These are phyloP conservation scores for Heteromormyrus szaboi DNA, from an alignment of 2,797 vertebrate species.

Conservation along the genomic window DNA sequence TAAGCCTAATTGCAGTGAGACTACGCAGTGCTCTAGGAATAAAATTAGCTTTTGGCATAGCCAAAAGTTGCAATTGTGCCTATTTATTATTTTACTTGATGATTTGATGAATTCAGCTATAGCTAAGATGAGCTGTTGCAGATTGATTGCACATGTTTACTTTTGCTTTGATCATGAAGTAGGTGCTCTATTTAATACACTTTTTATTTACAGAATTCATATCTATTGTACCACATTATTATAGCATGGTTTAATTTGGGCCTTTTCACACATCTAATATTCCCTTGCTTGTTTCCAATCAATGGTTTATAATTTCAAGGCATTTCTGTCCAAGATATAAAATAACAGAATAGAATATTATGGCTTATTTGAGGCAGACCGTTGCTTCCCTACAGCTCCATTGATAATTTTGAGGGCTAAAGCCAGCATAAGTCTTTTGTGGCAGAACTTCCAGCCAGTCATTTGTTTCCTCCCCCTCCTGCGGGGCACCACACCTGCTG, in stretches of 20 bases:
- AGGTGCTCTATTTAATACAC: neutral
- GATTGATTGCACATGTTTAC: neutral
- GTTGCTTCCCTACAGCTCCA: neutral
- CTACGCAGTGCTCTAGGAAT: conserved; percentile 41
- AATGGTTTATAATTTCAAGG: neutral
- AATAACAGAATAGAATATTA: neutral
- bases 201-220: neutral
- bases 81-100: neutral
- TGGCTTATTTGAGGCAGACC: neutral
- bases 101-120: neutral
- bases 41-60: conserved; percentile 35
- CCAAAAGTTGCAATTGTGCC: conserved; percentile 23
- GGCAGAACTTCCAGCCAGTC: neutral
- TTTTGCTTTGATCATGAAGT: neutral
- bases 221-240: neutral
- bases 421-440: neutral
- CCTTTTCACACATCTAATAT: neutral
- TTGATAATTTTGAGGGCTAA: neutral
- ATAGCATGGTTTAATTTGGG: neutral
- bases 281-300: neutral
- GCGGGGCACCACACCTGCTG: conserved; percentile 13
- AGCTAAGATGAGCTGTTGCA: neutral
- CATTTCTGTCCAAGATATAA: neutral
- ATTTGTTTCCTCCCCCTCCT: conserved; percentile 5
- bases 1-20: conserved; percentile 58